Percentiles rank a stretch among this genome's conserved stretches.
These are phyloP conservation scores for Dastarcus helophoroides DNA, from an alignment of 2,888 invertebrate genomes.

Conservation along the genomic window DNA sequence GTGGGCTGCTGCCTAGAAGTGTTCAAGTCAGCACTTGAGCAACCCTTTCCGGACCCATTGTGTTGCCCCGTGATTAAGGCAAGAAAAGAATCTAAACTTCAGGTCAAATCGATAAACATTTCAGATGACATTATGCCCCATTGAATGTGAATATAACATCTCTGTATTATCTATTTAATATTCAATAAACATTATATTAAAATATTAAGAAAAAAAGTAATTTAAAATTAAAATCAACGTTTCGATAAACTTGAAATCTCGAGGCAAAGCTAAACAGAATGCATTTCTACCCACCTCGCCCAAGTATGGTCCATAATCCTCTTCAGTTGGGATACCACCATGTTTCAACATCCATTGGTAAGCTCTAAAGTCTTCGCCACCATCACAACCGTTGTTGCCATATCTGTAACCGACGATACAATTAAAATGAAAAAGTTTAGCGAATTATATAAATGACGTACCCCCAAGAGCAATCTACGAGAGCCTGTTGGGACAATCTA, in stretches of 20 bases:
- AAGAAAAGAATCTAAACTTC: no score
- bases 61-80: no score
- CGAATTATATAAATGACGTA: constrained; percentile 24
- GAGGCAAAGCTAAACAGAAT: constrained; percentile 15
- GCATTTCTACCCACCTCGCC: constrained; percentile 57
- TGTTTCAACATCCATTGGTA: constrained; percentile 89
- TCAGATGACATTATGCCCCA: no score
- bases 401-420: constrained; percentile 41
- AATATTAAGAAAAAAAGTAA: no score
- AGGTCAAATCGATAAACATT: no score
- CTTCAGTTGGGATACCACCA: constrained; percentile 79
- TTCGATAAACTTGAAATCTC: not conserved
- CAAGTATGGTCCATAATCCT: constrained; percentile 82
- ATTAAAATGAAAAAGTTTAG: constrained; percentile 1
- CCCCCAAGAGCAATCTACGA: constrained; percentile 95
- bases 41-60: no score
- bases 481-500: constrained; percentile 82
- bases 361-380: constrained; percentile 90
- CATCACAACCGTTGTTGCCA: constrained; percentile 95
- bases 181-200: no score
- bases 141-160: no score
- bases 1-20: no score
- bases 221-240: no score
- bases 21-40: no score
- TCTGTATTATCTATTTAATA: no score